phyloP scores from a whole-genome alignment of 2,113 vertebrate genomes.

The Micromys minutus region DNA sequence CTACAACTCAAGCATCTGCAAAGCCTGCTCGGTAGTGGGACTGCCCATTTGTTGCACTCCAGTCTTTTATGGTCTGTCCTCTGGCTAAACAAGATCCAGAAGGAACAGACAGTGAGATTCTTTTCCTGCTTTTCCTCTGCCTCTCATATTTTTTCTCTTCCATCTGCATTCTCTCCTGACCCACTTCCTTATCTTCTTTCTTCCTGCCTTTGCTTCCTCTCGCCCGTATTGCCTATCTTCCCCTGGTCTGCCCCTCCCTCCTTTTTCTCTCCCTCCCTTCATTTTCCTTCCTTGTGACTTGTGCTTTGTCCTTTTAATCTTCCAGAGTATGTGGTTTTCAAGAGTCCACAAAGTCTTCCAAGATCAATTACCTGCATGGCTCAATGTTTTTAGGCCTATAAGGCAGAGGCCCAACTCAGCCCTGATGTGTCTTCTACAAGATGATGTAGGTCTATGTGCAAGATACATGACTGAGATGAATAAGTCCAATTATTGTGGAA shows the following conservation, averaged over 20 bases:
- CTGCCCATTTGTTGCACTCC: background rate
- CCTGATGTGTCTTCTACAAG: background rate
- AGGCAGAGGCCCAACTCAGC: background rate
- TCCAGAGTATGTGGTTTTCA: background rate
- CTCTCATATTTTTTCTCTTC: too few species aligned
- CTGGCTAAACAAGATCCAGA: background rate
- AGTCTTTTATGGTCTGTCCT: background rate
- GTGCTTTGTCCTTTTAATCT: background rate
- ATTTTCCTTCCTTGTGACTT: background rate
- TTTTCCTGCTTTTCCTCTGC: fast-evolving
- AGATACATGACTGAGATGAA: background rate
- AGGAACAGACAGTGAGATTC: background rate
- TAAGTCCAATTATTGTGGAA: background rate
- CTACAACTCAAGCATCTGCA: constrained; percentile 8
- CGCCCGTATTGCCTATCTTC: fast-evolving
- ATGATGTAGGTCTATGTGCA: background rate
- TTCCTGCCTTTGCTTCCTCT: background rate
- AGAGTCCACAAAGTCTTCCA: background rate
- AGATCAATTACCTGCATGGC: background rate
- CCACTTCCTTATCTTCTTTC: too few species aligned
- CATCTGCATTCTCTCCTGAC: fast-evolving
- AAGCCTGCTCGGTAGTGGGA: background rate
- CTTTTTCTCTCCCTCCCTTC: background rate
- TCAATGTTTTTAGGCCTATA: background rate
- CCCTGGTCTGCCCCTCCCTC: too few species aligned